phyloP scores from a whole-genome alignment of 2,888 invertebrate species.

The Lasioglossum zephyrum region DNA sequence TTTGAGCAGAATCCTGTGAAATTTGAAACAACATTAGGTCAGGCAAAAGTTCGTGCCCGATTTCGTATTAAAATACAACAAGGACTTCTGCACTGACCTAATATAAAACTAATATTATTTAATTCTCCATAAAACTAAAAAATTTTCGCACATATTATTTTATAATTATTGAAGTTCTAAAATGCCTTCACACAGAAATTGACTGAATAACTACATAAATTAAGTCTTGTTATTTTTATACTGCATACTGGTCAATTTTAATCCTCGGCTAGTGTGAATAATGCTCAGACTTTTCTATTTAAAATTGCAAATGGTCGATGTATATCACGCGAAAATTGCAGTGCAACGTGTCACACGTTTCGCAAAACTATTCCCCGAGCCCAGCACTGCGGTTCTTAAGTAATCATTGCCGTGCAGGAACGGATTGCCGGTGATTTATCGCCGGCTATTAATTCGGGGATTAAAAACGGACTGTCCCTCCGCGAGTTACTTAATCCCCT shows the following conservation, averaged over 20 bases:
- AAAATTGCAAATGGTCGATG: not conserved
- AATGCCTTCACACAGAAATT: no score
- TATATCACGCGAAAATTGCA: not conserved
- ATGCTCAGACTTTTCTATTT: not conserved
- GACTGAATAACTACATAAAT: not conserved
- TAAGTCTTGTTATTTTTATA: not conserved
- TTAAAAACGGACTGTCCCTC: constrained; percentile 25
- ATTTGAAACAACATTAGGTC: no score
- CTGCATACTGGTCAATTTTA: no score
- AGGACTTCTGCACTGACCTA: no score
- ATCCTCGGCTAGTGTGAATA: no score
- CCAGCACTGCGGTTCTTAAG: not conserved
- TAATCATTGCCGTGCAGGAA: constrained; percentile 11
- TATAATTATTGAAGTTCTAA: no score
- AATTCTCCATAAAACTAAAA: no score
- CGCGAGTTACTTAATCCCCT: constrained; percentile 31
- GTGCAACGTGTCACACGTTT: not conserved
- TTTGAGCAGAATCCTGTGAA: no score
- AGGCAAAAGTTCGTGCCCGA: no score
- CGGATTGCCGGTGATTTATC: not conserved
- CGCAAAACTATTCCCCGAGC: not conserved
- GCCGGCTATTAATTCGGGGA: constrained; percentile 9
- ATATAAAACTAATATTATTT: no score
- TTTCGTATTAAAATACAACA: no score
- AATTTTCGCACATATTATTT: no score